These are phyloP conservation scores for Bufotes viridis DNA, from an alignment of 2,797 vertebrate genomes.

Conservation along the genomic window DNA sequence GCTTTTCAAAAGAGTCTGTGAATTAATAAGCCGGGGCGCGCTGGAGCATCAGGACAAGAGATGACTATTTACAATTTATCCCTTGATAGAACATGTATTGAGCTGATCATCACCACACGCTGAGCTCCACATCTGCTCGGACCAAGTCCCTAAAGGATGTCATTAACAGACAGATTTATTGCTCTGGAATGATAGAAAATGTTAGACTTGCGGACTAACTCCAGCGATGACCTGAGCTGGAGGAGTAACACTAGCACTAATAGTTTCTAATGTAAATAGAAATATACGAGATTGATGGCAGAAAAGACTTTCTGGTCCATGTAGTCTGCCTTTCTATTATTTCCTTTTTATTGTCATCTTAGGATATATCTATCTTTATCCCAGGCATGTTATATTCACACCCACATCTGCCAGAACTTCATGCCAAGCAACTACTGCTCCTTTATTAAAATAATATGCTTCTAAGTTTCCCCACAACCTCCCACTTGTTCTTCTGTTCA, in stretches of 20 bases:
- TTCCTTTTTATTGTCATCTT: background rate
- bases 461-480: too few species aligned
- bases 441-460: too few species aligned
- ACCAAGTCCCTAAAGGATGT: slow-evolving; percentile 51
- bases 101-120: slow-evolving; percentile 36
- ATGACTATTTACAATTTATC: slow-evolving; percentile 54
- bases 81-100: slow-evolving; percentile 55
- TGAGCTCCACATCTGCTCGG: slow-evolving; percentile 46
- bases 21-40: slow-evolving; percentile 47
- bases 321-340: background rate
- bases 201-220: slow-evolving; percentile 11
- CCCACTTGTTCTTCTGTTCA: too few species aligned
- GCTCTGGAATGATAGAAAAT: slow-evolving; percentile 42
- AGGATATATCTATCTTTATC: too few species aligned
- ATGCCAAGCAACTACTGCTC: too few species aligned
- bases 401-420: too few species aligned
- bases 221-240: background rate
- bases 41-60: slow-evolving; percentile 53
- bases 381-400: too few species aligned
- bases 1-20: slow-evolving; percentile 35
- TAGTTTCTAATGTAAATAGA: background rate
- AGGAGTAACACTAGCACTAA: background rate
- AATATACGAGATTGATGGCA: background rate
- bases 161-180: slow-evolving; percentile 49
- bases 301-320: too few species aligned